A percentile compares a stretch with the other conserved stretches of the same genome.
phyloP scores from a whole-genome alignment of 2,797 vertebrate genomes.

The Takifugu rubripes region DNA sequence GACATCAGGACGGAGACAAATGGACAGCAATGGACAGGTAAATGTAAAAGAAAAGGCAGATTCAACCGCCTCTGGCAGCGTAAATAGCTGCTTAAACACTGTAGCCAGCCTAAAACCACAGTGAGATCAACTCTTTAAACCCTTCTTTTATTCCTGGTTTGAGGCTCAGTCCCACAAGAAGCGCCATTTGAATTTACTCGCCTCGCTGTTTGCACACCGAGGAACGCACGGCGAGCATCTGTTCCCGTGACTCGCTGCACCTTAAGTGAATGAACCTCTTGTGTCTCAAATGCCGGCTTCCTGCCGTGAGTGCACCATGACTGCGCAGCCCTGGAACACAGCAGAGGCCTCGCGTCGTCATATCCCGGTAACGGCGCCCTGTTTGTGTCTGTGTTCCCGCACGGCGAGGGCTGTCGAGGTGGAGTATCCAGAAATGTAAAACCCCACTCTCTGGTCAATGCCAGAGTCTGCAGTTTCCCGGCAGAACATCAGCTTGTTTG shows the following conservation, averaged over 20 bases:
- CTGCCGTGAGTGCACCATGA: background rate
- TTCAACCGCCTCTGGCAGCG: too few species aligned
- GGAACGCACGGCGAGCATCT: constrained; percentile 20
- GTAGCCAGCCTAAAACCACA: too few species aligned
- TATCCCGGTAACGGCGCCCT: background rate
- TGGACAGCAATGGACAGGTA: too few species aligned
- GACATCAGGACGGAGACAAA: too few species aligned
- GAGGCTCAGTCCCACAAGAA: constrained; percentile 1
- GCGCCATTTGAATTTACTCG: constrained; percentile 23
- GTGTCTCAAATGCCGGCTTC: constrained; percentile 1
- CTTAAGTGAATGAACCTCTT: constrained; percentile 8
- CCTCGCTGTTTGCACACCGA: constrained; percentile 25
- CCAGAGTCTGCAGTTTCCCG: constrained; percentile 38
- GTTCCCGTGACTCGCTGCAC: constrained; percentile 29
- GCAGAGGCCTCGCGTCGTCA: background rate
- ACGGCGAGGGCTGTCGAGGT: background rate
- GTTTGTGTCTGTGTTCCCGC: constrained; percentile 10
- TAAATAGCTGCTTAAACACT: too few species aligned
- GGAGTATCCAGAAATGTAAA: constrained; percentile 1
- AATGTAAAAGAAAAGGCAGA: too few species aligned
- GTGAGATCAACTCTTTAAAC: too few species aligned
- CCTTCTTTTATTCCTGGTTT: too few species aligned
- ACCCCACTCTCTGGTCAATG: constrained; percentile 32
- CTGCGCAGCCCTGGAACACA: constrained; percentile 6
- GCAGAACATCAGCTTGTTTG: constrained; percentile 25